Percentiles rank a stretch among this genome's conserved stretches.
Conservation (phyloP, 2,113 vertebrate genomes). For the Mus musculus region DNA sequence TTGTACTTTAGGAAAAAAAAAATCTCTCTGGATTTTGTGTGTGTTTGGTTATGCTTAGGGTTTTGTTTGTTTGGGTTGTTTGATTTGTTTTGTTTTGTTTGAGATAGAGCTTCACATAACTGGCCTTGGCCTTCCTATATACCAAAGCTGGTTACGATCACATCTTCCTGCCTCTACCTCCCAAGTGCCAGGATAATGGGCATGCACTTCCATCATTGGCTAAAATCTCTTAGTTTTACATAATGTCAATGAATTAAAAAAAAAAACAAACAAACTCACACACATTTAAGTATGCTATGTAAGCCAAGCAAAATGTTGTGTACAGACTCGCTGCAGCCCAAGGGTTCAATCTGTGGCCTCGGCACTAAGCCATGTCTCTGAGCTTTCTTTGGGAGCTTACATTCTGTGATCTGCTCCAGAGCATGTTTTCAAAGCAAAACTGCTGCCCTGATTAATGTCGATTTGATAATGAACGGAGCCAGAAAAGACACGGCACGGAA, state of each 20-base stretch:
- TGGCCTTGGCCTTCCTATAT: not conserved
- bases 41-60: not conserved
- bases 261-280: not conserved
- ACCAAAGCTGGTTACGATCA: not conserved
- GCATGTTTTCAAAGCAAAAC: not conserved
- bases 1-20: not conserved
- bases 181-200: not conserved
- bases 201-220: not conserved
- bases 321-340: not conserved
- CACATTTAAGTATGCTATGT: not conserved
- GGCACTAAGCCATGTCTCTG: not conserved
- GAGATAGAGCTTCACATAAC: not conserved
- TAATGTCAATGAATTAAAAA: not conserved
- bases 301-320: not conserved
- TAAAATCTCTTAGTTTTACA: constrained; percentile 57
- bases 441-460: not conserved
- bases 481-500: not conserved
- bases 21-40: not conserved
- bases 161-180: not conserved
- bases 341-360: not conserved
- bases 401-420: not conserved
- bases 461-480: not conserved
- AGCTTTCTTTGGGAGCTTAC: not conserved
- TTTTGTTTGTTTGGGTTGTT: not conserved
- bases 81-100: not conserved